These are phyloP conservation scores for Lithodes maja DNA, from an alignment of 2,888 invertebrate genomes.

Conservation along the genomic window DNA sequence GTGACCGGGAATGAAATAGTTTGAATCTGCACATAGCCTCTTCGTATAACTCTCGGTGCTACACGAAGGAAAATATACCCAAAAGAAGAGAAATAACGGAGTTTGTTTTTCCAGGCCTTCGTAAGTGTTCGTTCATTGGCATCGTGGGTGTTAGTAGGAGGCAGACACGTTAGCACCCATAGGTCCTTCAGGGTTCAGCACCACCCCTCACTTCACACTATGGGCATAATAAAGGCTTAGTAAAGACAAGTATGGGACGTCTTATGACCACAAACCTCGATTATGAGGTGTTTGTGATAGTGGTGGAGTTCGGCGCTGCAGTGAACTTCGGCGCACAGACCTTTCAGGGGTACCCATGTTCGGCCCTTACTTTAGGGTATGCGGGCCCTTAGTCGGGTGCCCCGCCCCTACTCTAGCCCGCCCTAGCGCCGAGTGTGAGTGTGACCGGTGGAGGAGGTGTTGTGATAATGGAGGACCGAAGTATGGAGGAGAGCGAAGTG, in stretches of 20 bases:
- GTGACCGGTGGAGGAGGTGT: background rate
- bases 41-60: background rate
- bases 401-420: background rate
- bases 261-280: conserved; percentile 39
- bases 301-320: conserved; percentile 44
- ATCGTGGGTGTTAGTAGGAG: conserved; percentile 9
- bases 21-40: conserved; percentile 27
- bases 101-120: conserved; percentile 27
- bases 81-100: conserved; percentile 12
- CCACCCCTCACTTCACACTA: conserved; percentile 16
- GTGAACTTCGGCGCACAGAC: conserved; percentile 37
- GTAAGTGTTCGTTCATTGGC: conserved; percentile 18
- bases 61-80: background rate
- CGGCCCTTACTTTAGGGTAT: conserved; percentile 49
- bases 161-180: background rate
- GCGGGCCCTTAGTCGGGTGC: conserved; percentile 41
- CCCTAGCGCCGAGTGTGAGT: background rate
- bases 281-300: conserved; percentile 49
- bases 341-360: conserved; percentile 56
- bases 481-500: background rate
- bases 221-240: conserved; percentile 34
- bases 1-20: conserved; percentile 18
- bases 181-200: background rate
- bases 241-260: conserved; percentile 58
- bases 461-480: background rate